Percentiles rank a stretch among this genome's conserved stretches.
phyloP scores from a whole-genome alignment of 2,797 vertebrate species.

The Pseudochirops cupreus region DNA sequence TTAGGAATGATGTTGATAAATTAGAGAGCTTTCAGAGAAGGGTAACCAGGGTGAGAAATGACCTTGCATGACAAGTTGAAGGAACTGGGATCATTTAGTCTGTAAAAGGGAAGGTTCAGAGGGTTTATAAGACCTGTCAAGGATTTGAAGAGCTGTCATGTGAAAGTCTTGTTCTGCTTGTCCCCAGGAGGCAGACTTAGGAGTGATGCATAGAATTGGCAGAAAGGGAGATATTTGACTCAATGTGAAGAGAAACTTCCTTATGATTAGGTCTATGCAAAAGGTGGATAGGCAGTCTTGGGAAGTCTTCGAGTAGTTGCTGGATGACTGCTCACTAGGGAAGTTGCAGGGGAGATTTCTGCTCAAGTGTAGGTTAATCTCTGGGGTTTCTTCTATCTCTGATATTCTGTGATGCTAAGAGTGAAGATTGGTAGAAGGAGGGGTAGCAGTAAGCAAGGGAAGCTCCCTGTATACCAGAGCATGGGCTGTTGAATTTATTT shows the following conservation, averaged over 20 bases:
- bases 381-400: background rate
- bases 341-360: background rate
- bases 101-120: background rate
- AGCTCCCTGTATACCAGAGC: no score
- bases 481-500: background rate
- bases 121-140: background rate
- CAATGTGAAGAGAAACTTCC: background rate
- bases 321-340: background rate
- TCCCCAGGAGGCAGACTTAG: background rate
- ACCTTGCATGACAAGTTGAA: background rate
- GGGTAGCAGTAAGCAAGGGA: background rate
- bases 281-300: background rate
- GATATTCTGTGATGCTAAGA: background rate
- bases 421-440: background rate
- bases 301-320: background rate
- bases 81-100: background rate
- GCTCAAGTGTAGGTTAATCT: background rate
- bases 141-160: background rate
- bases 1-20: background rate
- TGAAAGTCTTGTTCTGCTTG: background rate
- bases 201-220: background rate
- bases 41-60: background rate
- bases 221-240: background rate
- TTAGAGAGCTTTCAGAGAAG: background rate
- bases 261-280: background rate